Conservation (phyloP, 2,888 invertebrate species). For the Lasioglossum marginatum region DNA sequence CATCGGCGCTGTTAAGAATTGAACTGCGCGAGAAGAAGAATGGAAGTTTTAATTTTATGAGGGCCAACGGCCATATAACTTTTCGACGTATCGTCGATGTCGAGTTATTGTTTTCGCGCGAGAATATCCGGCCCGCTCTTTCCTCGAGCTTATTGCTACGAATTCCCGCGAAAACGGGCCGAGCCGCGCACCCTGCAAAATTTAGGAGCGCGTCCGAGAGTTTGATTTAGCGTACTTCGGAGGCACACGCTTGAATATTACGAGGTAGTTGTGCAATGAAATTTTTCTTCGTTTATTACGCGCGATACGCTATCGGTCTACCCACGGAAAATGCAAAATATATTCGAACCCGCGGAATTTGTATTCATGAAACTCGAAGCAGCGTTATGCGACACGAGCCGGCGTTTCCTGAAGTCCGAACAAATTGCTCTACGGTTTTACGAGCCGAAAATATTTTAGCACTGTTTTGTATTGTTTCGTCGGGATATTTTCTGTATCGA, state of each 20-base stretch:
- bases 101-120: constrained; percentile 37
- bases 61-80: background rate
- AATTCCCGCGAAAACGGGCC: background rate
- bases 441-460: background rate
- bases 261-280: constrained; percentile 1
- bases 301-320: background rate
- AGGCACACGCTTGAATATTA: background rate
- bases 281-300: constrained; percentile 13
- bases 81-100: constrained; percentile 30
- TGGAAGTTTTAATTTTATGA: constrained; percentile 46
- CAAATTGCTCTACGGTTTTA: background rate
- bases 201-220: background rate
- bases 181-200: background rate
- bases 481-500: too few species aligned
- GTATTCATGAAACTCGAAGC: constrained; percentile 4
- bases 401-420: background rate
- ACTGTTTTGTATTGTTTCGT: too few species aligned
- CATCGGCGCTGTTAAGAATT: background rate
- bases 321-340: background rate
- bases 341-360: background rate
- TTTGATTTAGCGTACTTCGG: constrained; percentile 6
- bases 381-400: background rate
- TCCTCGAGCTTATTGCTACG: background rate
- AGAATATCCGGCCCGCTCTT: background rate
- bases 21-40: constrained; percentile 21